phyloP scores from a whole-genome alignment of 92 coral and sea anemone genomes.

The Micromussa lordhowensis region DNA sequence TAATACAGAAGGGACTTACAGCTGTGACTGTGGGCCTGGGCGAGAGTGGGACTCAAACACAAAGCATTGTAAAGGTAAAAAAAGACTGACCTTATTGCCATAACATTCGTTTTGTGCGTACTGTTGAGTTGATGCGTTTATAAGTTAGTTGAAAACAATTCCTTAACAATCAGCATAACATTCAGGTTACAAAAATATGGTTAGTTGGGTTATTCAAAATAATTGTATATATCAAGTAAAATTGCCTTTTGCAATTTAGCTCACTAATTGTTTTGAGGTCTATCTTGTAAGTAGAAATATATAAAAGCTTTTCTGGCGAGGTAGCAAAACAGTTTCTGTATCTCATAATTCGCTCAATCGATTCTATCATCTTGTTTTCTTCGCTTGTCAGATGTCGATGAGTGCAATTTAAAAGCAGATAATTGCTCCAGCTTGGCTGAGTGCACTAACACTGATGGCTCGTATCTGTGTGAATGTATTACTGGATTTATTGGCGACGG shows the following conservation, averaged over 20 bases:
- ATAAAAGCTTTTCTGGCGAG: too few relatives aligned
- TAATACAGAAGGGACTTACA: constrained; percentile 9
- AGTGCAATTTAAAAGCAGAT: constrained; percentile 2
- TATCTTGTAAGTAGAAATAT: too few relatives aligned
- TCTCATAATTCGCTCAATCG: neutral
- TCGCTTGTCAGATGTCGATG: neutral
- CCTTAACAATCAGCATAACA: too few relatives aligned
- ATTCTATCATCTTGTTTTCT: neutral
- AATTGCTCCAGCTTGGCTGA: constrained; percentile 27
- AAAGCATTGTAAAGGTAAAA: constrained; percentile 4
- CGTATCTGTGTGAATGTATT: neutral
- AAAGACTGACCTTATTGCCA: neutral
- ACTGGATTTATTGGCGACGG: constrained; percentile 11
- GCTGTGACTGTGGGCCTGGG: constrained; percentile 5
- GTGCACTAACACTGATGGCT: constrained; percentile 16
- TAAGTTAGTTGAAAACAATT: too few relatives aligned
- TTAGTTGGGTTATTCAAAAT: too few relatives aligned
- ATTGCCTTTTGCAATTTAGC: too few relatives aligned
- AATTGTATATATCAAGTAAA: too few relatives aligned
- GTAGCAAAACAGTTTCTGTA: neutral
- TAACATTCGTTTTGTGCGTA: neutral
- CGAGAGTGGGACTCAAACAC: neutral
- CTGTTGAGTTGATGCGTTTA: too few relatives aligned
- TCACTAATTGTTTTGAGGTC: too few relatives aligned
- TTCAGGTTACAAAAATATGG: too few relatives aligned